Conservation (phyloP, 1,140 invertebrate species). For the Sinonovacula constricta region DNA sequence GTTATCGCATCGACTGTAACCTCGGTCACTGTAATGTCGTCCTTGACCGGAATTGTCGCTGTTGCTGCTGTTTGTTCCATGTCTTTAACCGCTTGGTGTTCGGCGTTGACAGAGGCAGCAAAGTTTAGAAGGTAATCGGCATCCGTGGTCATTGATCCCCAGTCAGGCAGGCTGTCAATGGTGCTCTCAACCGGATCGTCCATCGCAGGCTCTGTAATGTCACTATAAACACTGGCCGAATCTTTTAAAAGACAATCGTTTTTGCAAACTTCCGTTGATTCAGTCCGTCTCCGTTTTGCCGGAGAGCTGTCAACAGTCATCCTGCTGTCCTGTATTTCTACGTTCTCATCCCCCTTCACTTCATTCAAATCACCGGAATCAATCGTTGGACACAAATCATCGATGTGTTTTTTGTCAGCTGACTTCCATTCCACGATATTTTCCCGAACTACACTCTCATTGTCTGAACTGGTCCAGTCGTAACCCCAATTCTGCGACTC, state of each 20-base stretch:
- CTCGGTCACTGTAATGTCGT: slow-evolving; percentile 35
- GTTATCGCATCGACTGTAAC: slow-evolving; percentile 37
- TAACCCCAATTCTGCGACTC: slow-evolving; percentile 37
- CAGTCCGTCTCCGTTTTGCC: background rate
- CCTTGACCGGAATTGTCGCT: background rate
- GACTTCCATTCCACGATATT: background rate
- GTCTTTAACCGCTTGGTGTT: background rate
- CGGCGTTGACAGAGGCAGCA: background rate
- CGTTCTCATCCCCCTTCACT: background rate
- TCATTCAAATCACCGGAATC: background rate
- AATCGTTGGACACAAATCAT: no score
- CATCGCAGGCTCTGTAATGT: slow-evolving; percentile 11
- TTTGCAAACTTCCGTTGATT: background rate
- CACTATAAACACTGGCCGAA: slow-evolving; percentile 6
- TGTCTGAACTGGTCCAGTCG: slow-evolving; percentile 49
- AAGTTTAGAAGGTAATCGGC: background rate
- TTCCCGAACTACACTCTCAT: slow-evolving; percentile 31
- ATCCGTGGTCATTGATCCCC: background rate
- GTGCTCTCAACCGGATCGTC: slow-evolving; percentile 3
- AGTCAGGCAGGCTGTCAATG: background rate
- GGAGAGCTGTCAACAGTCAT: background rate
- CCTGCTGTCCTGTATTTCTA: no score
- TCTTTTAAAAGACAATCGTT: slow-evolving; percentile 8
- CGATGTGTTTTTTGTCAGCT: background rate
- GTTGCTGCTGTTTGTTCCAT: background rate